Conservation (phyloP, 2,888 invertebrate species). For the Eudemis profundana region DNA sequence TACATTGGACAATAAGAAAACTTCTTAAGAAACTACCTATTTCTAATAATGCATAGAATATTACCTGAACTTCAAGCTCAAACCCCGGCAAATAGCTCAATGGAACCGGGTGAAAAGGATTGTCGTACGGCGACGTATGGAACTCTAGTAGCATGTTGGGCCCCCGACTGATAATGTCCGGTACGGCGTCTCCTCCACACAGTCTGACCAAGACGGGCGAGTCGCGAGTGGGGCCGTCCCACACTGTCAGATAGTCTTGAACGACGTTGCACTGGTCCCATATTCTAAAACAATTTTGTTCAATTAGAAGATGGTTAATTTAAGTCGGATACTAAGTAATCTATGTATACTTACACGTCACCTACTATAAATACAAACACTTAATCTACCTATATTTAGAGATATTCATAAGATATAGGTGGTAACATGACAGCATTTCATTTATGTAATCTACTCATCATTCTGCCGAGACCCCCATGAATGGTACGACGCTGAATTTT, state of each 20-base stretch:
- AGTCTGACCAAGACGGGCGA: conserved; percentile 91
- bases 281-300: conserved; percentile 79
- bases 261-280: conserved; percentile 94
- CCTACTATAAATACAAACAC: too few species aligned
- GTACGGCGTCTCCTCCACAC: conserved; percentile 93
- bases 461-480: too few species aligned
- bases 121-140: conserved; percentile 92
- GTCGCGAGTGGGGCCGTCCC: conserved; percentile 90
- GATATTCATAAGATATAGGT: too few species aligned
- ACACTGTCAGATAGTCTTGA: conserved; percentile 92
- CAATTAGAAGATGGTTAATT: neutral
- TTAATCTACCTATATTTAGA: too few species aligned
- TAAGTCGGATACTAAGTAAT: too few species aligned
- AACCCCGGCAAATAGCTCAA: conserved; percentile 92
- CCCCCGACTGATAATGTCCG: conserved; percentile 91
- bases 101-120: conserved; percentile 92
- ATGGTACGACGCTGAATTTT: too few species aligned
- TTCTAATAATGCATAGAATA: conserved; percentile 44
- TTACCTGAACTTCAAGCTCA: conserved; percentile 92
- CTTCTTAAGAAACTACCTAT: too few species aligned
- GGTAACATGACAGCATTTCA: too few species aligned
- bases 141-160: conserved; percentile 92
- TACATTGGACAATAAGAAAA: too few species aligned
- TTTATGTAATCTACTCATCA: too few species aligned
- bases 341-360: too few species aligned